These are phyloP conservation scores for Marmota flaviventris DNA, from an alignment of 2,113 vertebrate species.

Conservation along the genomic window DNA sequence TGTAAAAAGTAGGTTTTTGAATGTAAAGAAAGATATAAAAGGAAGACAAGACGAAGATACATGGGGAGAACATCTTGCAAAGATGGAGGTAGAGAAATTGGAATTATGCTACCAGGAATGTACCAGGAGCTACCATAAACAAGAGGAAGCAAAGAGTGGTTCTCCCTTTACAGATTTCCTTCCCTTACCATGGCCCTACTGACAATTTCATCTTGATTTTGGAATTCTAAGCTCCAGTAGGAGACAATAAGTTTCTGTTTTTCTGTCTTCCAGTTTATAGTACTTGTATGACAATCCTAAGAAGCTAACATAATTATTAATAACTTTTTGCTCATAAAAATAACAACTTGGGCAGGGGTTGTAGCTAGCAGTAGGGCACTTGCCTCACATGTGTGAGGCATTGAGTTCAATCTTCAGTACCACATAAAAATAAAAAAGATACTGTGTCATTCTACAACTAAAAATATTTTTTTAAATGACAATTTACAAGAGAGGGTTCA, in stretches of 20 bases:
- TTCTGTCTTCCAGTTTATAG: background rate
- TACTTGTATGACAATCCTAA: background rate
- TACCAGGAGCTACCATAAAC: background rate
- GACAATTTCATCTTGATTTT: background rate
- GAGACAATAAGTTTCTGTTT: background rate
- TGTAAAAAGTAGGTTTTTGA: constrained; percentile 21
- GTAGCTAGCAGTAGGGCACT: too few species aligned
- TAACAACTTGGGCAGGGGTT: background rate
- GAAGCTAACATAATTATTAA: constrained; percentile 10
- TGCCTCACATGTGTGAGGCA: too few species aligned
- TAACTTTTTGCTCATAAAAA: constrained; percentile 11
- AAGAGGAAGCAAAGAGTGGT: background rate
- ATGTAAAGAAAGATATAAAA: background rate
- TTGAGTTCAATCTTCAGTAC: too few species aligned
- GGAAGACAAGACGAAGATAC: background rate
- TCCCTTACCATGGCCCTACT: background rate
- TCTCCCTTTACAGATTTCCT: background rate
- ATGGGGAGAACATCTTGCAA: background rate
- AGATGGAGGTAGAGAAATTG: background rate
- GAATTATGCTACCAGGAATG: constrained; percentile 6
- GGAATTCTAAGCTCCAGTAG: background rate
- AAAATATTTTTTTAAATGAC: too few species aligned
- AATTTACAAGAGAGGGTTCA: background rate
- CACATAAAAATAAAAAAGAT: too few species aligned
- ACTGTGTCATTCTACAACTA: too few species aligned